Base-by-base conservation (phyloP, 2,113 vertebrate species). In the Colossoma macropomum region DNA sequence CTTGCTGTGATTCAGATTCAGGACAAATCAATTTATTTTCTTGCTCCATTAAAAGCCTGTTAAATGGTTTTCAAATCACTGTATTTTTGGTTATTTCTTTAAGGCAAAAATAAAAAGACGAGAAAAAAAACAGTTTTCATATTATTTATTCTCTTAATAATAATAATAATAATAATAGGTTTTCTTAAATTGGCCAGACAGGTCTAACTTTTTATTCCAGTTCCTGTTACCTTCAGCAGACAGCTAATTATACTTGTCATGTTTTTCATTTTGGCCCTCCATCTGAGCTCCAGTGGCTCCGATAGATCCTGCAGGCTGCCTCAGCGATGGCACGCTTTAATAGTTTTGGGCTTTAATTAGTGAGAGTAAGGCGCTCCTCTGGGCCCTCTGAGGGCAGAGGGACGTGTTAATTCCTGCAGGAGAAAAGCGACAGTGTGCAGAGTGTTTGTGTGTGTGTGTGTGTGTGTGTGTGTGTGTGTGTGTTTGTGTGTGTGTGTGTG, bases 281-380 rank as follows among this genome's bases (percentile, higher is more conserved):
- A 9, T 32, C 38, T 74, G 70, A 63, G 56, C 56, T 59, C 56
- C 56, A 59, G 56, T 8, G 7, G 28, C 38, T 27, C n/a, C 27
- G 17, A 10, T 9, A 27, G 79, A 73, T 32, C 27, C 69, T 63
- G 34, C 23, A 62, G 16, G 27, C 25, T 5, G n/a, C 30, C n/a
- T 71, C 27, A 32, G 48, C 56, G 8, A 56, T 21, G 71, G 23
- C 27, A 28, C 60, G 30, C 15, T 5, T 21, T 80, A 71, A 72
- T 41, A 71, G 34, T 60, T 45, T 25, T 25, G 62, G 80, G 75
- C 15, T 75, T 75, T 68, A 54, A 75, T 54, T 38, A 50, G 41
- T 0, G 11, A 23, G 34, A 27, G 59, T 62, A 12, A 25, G 25
- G n/a, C 10, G 23, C 59, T 62, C 59, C 25, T 25, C 59, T 62